Conservation (phyloP, 30 jellyfish, hydroid and myxozoan genomes). For the Catostylus mosaicus region DNA sequence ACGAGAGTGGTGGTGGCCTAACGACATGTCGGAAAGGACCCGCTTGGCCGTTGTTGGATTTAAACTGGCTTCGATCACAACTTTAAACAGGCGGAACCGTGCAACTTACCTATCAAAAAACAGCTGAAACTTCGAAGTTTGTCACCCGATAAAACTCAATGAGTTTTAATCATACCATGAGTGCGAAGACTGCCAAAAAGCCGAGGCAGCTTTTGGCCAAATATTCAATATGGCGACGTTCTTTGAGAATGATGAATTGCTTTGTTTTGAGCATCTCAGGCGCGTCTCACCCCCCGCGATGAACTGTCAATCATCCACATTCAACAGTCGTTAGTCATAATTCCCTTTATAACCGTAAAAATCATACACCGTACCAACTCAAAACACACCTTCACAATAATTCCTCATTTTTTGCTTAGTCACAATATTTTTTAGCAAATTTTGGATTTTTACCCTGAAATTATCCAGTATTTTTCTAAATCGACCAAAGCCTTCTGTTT, state of each 20-base stretch:
- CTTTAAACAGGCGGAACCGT: background rate
- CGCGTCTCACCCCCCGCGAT: conserved; percentile 97
- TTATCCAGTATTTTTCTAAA: no score
- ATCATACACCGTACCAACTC: background rate
- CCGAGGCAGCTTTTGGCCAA: conserved; percentile 25
- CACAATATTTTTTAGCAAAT: no score
- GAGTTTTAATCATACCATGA: conserved; percentile 12
- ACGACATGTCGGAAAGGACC: background rate
- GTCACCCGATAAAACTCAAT: background rate
- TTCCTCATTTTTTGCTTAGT: no score
- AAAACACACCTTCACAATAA: no score
- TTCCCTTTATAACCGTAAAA: background rate
- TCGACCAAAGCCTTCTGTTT: no score
- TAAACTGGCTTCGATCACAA: background rate
- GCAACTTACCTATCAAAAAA: conserved; percentile 35
- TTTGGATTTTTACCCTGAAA: no score
- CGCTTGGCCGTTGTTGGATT: background rate
- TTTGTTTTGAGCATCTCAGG: conserved; percentile 83
- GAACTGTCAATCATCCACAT: conserved; percentile 75
- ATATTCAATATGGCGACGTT: conserved; percentile 82
- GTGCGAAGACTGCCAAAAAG: conserved; percentile 7
- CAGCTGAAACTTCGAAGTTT: conserved; percentile 7
- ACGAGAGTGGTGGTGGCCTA: background rate
- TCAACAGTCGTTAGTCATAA: conserved; percentile 64
- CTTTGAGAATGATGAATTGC: conserved; percentile 70